Evolutionary conservation across 2,888 invertebrate species (phyloP).

Genomic region (Eupithecia subfuscata): DNA sequence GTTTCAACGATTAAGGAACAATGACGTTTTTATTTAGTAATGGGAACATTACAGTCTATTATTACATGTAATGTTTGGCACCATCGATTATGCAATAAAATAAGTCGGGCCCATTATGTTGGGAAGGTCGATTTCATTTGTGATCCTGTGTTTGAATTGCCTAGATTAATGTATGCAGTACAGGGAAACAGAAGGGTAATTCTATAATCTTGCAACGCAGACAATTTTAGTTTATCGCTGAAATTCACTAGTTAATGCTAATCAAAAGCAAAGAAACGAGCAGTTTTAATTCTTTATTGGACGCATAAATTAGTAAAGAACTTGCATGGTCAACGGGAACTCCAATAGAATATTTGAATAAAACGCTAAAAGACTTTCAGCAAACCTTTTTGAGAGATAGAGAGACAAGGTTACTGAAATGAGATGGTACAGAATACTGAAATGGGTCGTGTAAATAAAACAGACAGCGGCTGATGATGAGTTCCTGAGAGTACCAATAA

Average conservation of each 20-base stretch:
- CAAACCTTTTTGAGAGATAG: background rate
- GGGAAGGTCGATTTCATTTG: conserved; percentile 76
- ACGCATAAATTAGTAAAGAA: too few relatives aligned
- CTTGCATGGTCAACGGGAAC: background rate
- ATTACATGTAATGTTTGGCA: conserved; percentile 12
- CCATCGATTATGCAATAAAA: conserved; percentile 40
- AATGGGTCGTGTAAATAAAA: background rate
- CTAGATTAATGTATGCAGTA: conserved; percentile 41
- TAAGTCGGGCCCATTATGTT: conserved; percentile 49
- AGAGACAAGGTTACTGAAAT: background rate
- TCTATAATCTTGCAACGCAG: background rate
- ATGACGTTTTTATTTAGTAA: background rate
- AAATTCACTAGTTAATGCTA: background rate
- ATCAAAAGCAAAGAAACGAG: background rate
- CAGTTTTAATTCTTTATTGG: background rate
- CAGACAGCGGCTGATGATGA: background rate
- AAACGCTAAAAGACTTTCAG: background rate
- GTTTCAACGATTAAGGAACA: background rate
- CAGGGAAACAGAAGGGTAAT: background rate
- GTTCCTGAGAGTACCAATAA: background rate
- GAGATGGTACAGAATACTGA: background rate
- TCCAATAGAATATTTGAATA: background rate
- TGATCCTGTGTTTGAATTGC: conserved; percentile 66
- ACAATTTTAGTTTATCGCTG: too few relatives aligned
- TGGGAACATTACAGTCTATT: background rate